These are phyloP conservation scores for Rhabdophis nuchalis DNA, from an alignment of 2,797 vertebrate species.

Conservation along the genomic window DNA sequence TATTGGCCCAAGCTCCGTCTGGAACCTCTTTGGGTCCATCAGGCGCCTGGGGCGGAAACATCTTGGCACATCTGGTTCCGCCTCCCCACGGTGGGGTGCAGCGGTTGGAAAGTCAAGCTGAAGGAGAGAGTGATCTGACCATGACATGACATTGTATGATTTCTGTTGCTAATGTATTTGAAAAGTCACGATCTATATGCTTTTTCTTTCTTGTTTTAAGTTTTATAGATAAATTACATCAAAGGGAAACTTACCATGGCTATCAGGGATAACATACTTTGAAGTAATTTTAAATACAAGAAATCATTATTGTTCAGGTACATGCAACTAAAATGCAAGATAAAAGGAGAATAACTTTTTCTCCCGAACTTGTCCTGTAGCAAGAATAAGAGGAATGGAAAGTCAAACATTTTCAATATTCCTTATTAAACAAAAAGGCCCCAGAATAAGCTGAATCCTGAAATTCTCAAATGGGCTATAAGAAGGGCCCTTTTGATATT, in stretches of 20 bases:
- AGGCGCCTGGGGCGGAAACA: too few relatives aligned
- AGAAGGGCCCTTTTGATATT: background rate
- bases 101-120: too few relatives aligned
- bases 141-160: too few relatives aligned
- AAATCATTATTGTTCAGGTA: constrained; percentile 8
- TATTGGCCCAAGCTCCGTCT: too few relatives aligned
- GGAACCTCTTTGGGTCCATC: too few relatives aligned
- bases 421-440: background rate
- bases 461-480: background rate
- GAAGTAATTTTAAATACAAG: constrained; percentile 1
- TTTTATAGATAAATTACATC: background rate
- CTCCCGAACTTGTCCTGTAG: background rate
- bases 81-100: too few relatives aligned
- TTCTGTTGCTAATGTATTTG: background rate
- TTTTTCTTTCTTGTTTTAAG: background rate
- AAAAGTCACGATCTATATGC: background rate
- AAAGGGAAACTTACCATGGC: background rate
- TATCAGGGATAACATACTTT: background rate
- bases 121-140: too few relatives aligned
- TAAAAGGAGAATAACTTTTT: background rate
- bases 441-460: background rate
- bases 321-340: background rate
- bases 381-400: background rate
- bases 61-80: too few relatives aligned
- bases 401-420: background rate